Base-by-base conservation (phyloP, 1,140 invertebrate species). In the Oreohelix idahoensis region DNA sequence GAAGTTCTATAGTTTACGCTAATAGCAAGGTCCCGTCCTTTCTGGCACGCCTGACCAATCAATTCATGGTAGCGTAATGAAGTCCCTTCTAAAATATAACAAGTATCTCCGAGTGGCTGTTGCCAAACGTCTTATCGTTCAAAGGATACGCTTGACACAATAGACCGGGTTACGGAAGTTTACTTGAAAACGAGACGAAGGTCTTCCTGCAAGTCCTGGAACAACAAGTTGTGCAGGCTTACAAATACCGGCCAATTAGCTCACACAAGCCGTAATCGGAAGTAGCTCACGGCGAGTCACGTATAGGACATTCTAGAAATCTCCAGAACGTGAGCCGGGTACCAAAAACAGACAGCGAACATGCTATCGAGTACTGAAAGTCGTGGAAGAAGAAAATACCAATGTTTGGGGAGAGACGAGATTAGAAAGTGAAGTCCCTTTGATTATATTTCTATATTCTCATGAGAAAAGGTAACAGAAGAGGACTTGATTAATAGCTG, bases 201-300 rank as follows among this genome's bases (percentile, higher is more conserved):
- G 53, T 58, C 53, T 58, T 58, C 53, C 26, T 58, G 53, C 53
- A 58, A 58, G 63, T 66, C 63, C 63, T 66, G 29, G 63, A 66
- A 66, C 63, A 66, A 66, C 63, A 66, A 66, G 63, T 29, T 66
- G n/a, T 66, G 63, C 63, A 32, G 63, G 63, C 63, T 32, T 66
- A 66, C 63, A 32, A 32, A 66, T 35, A 23, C 63, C 23, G 63
- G 63, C 63, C 63, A 66, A 66, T 66, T 66, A 66, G 63, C 63
- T 32, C 63, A 29, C 63, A n/a, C 4, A 17, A 23, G 17, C 63
- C n/a, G 63, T 4, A 66, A 66, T 66, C 63, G n/a, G 63, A 10
- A 66, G 17, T 2, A 29, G 63, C 63, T 66, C 10, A 66, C 63
- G 63, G 63, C 29, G 29, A 35, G 63, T 29, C 63, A 66, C 63